Evolutionary conservation across 1,140 invertebrate species (phyloP).

Genomic region (Aleiodes sp.): DNA sequence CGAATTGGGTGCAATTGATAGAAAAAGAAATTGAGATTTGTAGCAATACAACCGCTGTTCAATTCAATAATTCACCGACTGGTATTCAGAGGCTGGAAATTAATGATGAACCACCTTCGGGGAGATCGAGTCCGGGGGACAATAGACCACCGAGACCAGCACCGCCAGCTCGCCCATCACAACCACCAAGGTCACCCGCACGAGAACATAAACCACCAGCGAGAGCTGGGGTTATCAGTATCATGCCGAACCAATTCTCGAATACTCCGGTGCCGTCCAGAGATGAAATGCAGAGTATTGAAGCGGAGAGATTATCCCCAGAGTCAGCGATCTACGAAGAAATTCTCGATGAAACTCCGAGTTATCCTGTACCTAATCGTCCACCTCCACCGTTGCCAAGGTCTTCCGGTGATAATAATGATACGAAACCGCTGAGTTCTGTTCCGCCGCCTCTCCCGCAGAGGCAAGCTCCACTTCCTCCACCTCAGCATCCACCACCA

Average conservation of each 20-base stretch:
- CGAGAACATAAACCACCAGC: constrained; percentile 50
- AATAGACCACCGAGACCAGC: constrained; percentile 54
- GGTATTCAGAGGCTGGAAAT: constrained; percentile 56
- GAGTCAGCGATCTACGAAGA: constrained; percentile 69
- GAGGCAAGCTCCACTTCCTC: constrained; percentile 67
- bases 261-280: constrained; percentile 14
- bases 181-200: constrained; percentile 58
- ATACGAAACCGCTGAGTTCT: constrained; percentile 57
- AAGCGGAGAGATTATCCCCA: constrained; percentile 51
- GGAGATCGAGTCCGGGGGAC: constrained; percentile 47
- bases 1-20: constrained; percentile 83
- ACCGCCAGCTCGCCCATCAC: constrained; percentile 70
- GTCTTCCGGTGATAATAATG: constrained; percentile 49
- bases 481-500: constrained; percentile 70
- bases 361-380: constrained; percentile 57
- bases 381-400: constrained; percentile 59
- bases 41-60: constrained; percentile 82
- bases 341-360: constrained; percentile 64
- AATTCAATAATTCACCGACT: constrained; percentile 67
- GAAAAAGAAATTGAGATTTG: constrained; percentile 85
- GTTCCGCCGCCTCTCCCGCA: constrained; percentile 75
- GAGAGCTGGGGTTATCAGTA: constrained; percentile 58
- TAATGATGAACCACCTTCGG: constrained; percentile 42
- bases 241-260: constrained; percentile 50
- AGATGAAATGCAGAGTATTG: constrained; percentile 24